Percentiles rank a stretch among this genome's conserved stretches.
These are phyloP conservation scores for Oryzias sinensis DNA, from an alignment of 2,797 vertebrate species.

Conservation along the genomic window DNA sequence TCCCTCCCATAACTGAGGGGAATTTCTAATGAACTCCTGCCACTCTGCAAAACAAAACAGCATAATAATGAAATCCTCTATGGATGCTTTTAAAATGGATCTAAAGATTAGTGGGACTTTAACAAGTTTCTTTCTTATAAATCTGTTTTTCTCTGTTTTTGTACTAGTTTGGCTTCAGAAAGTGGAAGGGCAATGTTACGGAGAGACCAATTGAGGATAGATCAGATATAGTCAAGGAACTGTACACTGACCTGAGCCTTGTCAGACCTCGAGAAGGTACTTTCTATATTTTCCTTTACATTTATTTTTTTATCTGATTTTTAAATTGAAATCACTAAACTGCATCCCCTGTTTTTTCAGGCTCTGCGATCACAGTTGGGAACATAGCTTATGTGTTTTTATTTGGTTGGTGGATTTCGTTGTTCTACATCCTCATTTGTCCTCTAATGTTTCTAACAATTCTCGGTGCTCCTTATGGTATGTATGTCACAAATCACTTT, in stretches of 20 bases:
- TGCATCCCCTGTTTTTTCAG: conserved; percentile 60
- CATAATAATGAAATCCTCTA: too few relatives aligned
- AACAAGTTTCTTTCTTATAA: background rate
- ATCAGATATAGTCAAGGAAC: conserved; percentile 81
- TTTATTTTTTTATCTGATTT: background rate
- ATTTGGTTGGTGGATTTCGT: conserved; percentile 89
- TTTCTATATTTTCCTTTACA: background rate
- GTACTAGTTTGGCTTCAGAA: conserved; percentile 86
- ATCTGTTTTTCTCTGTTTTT: background rate
- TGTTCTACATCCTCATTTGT: conserved; percentile 80
- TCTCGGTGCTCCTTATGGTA: conserved; percentile 82
- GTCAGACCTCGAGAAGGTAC: conserved; percentile 75
- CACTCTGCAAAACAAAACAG: too few relatives aligned
- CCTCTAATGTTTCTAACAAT: conserved; percentile 81
- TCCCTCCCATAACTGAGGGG: too few relatives aligned
- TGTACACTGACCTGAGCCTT: conserved; percentile 83
- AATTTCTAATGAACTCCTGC: too few relatives aligned
- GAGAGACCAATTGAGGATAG: conserved; percentile 79
- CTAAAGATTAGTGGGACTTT: too few relatives aligned
- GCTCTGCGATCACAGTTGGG: conserved; percentile 75
- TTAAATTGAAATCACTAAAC: background rate
- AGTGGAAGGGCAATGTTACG: conserved; percentile 86
- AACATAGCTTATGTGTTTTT: conserved; percentile 83
- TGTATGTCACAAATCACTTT: conserved; percentile 1
- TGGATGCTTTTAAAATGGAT: too few relatives aligned